A percentile compares a stretch with the other conserved stretches of the same genome.
phyloP scores from a whole-genome alignment of 2,797 vertebrate species.

The Dendrocincla tyrannina region DNA sequence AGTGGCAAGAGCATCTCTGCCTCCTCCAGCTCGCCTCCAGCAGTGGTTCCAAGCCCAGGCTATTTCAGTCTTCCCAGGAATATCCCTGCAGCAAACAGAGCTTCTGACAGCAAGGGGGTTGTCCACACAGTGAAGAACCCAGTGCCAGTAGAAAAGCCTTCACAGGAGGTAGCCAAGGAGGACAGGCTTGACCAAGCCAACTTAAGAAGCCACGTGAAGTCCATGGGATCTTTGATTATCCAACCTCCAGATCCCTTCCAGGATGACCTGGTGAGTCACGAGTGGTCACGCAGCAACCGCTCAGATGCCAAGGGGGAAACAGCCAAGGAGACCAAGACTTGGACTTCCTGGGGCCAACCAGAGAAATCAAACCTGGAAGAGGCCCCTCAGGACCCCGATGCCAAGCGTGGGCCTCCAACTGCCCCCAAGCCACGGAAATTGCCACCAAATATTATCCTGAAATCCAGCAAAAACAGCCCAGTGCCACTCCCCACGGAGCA shows the following conservation, averaged over 20 bases:
- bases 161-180: neutral
- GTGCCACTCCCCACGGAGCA: neutral
- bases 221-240: neutral
- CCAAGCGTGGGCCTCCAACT: slow-evolving; percentile 74
- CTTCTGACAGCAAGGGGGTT: neutral
- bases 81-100: neutral
- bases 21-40: neutral
- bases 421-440: slow-evolving; percentile 85
- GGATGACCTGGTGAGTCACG: neutral
- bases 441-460: slow-evolving; percentile 77
- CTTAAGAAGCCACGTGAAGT: rapidly evolving
- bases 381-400: neutral
- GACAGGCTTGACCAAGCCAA: neutral
- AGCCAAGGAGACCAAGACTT: neutral
- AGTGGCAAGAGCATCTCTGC: neutral
- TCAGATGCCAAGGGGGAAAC: neutral
- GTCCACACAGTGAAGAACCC: rapidly evolving
- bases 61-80: slow-evolving; percentile 63
- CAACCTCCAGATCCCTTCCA: slow-evolving; percentile 68
- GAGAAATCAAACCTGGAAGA: neutral
- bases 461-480: slow-evolving; percentile 62
- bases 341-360: neutral
- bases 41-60: neutral
- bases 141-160: neutral
- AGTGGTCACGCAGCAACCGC: neutral